Base-by-base conservation (phyloP, 2,113 vertebrate genomes). In the Polypterus senegalus region DNA sequence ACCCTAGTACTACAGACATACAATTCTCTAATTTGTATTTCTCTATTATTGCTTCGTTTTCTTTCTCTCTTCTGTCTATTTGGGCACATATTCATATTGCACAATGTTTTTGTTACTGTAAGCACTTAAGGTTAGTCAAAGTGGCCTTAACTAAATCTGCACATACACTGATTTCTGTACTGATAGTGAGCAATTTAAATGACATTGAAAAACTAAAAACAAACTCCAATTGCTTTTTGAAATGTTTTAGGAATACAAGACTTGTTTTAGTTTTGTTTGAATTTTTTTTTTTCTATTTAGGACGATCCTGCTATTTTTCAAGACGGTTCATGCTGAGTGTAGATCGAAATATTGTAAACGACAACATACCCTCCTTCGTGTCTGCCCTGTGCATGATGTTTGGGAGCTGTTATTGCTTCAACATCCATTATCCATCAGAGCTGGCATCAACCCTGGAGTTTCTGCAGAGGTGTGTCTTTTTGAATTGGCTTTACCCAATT, bases 361-460 rank as follows among this genome's bases (percentile, higher is more conserved):
- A 61, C 51, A 48, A 67, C 64, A 60, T 66, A 57, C 11, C 61
- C 7, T 61, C 57, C 49, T 65, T 65, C 27, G 60, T 61, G 44
- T 57, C 49, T 27, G 9, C 59, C 8, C 43, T 71, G 48, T 65
- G 55, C 43, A 51, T 71, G 46, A 64, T 66, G 55, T 68, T 68
- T 58, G 70, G 61, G 6, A 68, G 58, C 49, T 68, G 66, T 48
- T 68, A 65, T 9, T 64, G 62, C 51, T 67, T 70, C n/a, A 70
- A 62, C 59, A 65, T 70, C 4, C 62, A 67, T n/a, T 67, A 70
- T 53, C 66, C 63, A 60, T 27, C 57, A 54, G 60, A 61, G 47
- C 44, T 63, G 61, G 63, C 52, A 9, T 68, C 63, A 61, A 64
- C 59, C 43, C 61, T 68, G 48, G 69, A 70, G 54, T 70, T 70